These are phyloP conservation scores for Leptinotarsa undecemlineata DNA, from an alignment of 1,140 invertebrate genomes.

Conservation along the genomic window DNA sequence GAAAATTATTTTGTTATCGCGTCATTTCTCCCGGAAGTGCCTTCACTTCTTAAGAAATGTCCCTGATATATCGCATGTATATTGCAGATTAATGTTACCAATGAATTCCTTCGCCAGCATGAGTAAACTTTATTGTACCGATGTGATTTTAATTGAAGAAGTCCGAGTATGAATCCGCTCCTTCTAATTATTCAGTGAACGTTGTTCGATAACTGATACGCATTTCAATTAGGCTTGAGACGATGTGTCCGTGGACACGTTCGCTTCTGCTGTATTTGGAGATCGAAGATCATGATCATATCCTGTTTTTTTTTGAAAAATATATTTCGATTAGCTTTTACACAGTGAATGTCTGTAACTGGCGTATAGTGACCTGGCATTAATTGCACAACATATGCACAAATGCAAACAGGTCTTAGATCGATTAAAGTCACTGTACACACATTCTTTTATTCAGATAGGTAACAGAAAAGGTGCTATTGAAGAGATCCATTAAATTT, in stretches of 20 bases:
- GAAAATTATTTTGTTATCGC: neutral
- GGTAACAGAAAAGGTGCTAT: no score
- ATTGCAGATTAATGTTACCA: neutral
- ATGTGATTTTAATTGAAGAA: constrained; percentile 12
- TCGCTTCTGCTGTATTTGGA: constrained; percentile 11
- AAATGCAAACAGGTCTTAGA: neutral
- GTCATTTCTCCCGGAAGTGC: neutral
- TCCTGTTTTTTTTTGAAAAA: constrained; percentile 21
- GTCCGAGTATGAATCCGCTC: neutral
- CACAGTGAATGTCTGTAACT: no score
- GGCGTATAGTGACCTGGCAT: no score
- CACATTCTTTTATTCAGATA: no score
- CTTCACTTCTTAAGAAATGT: neutral
- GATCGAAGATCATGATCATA: neutral
- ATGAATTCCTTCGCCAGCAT: neutral
- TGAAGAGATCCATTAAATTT: no score
- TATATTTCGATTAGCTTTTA: neutral
- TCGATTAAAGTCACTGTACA: no score
- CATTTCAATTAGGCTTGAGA: constrained; percentile 8
- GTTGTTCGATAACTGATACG: neutral
- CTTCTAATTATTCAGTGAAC: constrained; percentile 11
- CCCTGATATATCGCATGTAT: neutral
- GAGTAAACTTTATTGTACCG: neutral
- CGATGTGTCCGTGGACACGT: constrained; percentile 13
- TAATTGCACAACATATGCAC: neutral